Evolutionary conservation across 2,888 invertebrate species (phyloP), one percentile per base, ranked within the genome.

Genomic region (Panzeria rudis): DNA sequence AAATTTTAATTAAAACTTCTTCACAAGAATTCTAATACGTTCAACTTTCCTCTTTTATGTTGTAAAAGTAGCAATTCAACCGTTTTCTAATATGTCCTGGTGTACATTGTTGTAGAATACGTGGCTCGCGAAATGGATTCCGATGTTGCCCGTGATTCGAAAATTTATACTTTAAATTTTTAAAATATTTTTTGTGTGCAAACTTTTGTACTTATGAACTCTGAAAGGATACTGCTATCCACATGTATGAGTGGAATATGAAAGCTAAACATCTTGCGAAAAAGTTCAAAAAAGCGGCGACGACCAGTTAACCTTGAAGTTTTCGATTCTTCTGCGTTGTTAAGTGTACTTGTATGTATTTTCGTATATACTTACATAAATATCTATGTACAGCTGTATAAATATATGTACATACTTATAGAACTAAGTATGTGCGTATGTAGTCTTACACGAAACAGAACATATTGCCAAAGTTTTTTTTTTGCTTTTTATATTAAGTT

Each of bases 261-360:
- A 83, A 85, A 86, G 85, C 82, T 78, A 77, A 86, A 86, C 71
- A 77, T 81, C 84, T 84, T 84, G 81, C 44, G 72, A 75, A 81
- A 90, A 91, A 90, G 91, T 90, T 91, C 90, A 91, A 91, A 90
- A 90, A 89, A 79, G 80, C 82, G 83, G 83, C 88, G 88, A 75
- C 82, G 86, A 90, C 90, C 90, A 90, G 90, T 91, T 91, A 90
- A 90, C 90, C 90, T 91, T 90, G 90, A 87, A 87, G 78, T 75
- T 78, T 90, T 79, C 75, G 61, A 75, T 79, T 84, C 66, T 66
- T 75, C 38, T 59, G 50, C 66, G 59, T 44, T 61, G 35, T 71
- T 72, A 52, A 62, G 72, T 54, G 15, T 50, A 72, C 41, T 25
- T 23, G 59, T 73, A 17, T 50, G 66, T 23, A 73, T 66, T 6